Base-by-base conservation (phyloP, 2,888 invertebrate genomes). In the Alloscopus bannaensis region DNA sequence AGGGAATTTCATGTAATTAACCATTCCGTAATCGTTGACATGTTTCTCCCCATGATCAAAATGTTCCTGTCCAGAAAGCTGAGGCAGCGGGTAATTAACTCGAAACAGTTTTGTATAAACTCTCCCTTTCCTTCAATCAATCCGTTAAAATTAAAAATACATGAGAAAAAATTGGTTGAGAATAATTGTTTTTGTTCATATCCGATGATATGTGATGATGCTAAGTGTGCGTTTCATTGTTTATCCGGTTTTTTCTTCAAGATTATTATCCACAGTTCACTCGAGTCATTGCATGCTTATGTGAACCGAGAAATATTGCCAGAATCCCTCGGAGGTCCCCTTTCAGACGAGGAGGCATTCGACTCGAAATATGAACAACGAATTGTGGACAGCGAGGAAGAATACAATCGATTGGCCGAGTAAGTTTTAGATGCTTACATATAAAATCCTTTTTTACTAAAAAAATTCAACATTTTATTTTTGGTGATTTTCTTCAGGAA, bases 301-400 rank as follows among this genome's bases (percentile, higher is more conserved):
- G 62, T 76, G n/a, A 64, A 70, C 18, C 26, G 18, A 59, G 72
- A 81, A 13, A 77, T 81, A n/a, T 47, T 81, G 13, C 81, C 81
- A 52, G 60, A 77, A 45, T 60, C 60, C 2, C 26, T 81, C 13
- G 77, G 81, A 3, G 81, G 81, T 16, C 77, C 77, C 1, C 62
- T 77, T 1, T 24, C 50, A 16, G 81, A 81, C 52, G 72, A 76
- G 29, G 81, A 81, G 13, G 81, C 81, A 4, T 72, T 72, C 47
- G 81, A 81, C 28, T 60, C 50, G 16, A 71, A 78, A 65, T 78
- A 28, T 22, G 70, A 71, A 31, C 71, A 71, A 20, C 57, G 65
- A 57, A 70, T 78, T 57, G 8, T 69, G 26, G 76, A 76, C 29
- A 69, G 50, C 60, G 76, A 76, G 42, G 68, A 76, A 1, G 52